Conservation (phyloP, 2,797 vertebrate species). For the Neomorphus geoffroyi region DNA sequence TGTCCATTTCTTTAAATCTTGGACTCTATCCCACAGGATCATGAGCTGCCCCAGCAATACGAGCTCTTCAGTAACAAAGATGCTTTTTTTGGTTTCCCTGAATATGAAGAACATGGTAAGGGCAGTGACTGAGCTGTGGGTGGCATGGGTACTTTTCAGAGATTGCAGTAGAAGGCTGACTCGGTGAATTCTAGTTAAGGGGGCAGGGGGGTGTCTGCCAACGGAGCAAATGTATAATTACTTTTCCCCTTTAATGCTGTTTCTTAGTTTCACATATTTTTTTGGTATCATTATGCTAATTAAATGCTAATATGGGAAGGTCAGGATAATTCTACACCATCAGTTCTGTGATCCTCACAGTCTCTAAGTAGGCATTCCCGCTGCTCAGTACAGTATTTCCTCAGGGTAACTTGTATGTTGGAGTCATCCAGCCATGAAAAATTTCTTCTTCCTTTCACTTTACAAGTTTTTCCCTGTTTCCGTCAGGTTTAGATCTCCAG, state of each 20-base stretch:
- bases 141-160: neutral
- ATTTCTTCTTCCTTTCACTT: neutral
- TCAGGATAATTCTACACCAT: neutral
- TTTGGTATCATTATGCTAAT: neutral
- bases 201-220: fast-evolving
- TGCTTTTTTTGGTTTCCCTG: neutral
- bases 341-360: neutral
- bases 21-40: neutral
- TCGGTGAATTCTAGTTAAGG: neutral
- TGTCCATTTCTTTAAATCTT: neutral
- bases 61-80: slow-evolving; percentile 50
- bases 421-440: neutral
- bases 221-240: neutral
- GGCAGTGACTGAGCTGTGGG: neutral
- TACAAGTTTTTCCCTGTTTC: neutral
- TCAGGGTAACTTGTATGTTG: neutral
- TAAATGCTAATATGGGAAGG: neutral
- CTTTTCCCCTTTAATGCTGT: neutral
- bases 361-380: neutral
- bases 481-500: neutral
- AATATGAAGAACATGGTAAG: neutral
- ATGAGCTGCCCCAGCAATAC: slow-evolving; percentile 16
- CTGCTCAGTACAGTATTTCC: neutral
- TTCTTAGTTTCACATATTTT: fast-evolving
- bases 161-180: neutral